These are phyloP conservation scores for Drosophila chauvacae DNA, from an alignment of 1,140 invertebrate genomes.

Conservation along the genomic window DNA sequence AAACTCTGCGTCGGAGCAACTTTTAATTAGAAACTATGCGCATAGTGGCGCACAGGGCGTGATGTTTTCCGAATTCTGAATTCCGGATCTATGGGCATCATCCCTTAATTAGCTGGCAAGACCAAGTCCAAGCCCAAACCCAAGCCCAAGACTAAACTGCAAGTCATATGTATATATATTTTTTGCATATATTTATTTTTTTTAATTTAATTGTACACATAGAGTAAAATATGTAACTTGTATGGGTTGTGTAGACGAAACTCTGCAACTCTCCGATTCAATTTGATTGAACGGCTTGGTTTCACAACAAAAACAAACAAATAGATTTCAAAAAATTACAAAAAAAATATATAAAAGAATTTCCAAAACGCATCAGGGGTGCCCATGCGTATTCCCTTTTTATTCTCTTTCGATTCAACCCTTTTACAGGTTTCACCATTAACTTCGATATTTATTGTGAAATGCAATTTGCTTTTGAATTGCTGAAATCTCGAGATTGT, in stretches of 20 bases:
- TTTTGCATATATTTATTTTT: not conserved
- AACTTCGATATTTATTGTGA: not conserved
- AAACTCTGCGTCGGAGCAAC: conserved; percentile 40
- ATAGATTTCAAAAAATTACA: not conserved
- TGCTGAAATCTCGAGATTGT: not conserved
- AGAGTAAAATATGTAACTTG: conserved; percentile 44
- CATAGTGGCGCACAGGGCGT: conserved; percentile 20
- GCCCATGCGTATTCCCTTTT: not conserved
- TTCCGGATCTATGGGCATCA: not conserved
- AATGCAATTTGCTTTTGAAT: not conserved
- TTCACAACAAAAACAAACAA: not conserved
- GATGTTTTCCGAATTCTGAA: conserved; percentile 16
- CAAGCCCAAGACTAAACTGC: not conserved
- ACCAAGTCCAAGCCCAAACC: not conserved
- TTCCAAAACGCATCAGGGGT: not conserved
- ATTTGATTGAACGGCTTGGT: conserved; percentile 54
- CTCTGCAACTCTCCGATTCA: conserved; percentile 25
- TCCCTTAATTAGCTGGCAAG: conserved; percentile 33
- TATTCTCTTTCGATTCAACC: too few relatives aligned
- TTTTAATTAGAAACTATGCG: conserved; percentile 70
- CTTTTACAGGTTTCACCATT: not conserved
- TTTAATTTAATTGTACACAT: conserved; percentile 48
- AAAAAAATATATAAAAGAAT: not conserved
- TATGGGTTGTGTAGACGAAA: not conserved
- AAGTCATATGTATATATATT: not conserved